Percentiles rank a stretch among this genome's conserved stretches.
Conservation (phyloP, 2,113 vertebrate species). For the Stigmatopora argus region DNA sequence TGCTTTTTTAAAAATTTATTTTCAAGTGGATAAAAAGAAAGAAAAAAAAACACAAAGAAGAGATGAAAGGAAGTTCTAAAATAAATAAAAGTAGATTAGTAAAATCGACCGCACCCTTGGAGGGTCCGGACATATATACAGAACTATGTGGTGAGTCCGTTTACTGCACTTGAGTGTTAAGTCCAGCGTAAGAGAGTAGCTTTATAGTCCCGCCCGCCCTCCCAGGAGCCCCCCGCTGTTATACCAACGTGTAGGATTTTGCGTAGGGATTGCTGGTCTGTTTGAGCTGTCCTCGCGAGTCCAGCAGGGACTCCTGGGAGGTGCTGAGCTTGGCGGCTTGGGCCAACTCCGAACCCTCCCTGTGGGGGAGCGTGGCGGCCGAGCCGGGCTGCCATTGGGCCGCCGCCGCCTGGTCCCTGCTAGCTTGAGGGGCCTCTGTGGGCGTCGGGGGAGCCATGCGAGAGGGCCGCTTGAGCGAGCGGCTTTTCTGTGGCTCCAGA, state of each 20-base stretch:
- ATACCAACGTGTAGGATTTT: constrained; percentile 99
- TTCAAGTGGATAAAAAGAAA: constrained; percentile 50
- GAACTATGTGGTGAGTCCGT: constrained; percentile 69
- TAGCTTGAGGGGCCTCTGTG: constrained; percentile 70
- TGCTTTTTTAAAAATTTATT: constrained; percentile 1
- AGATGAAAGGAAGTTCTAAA: constrained; percentile 61
- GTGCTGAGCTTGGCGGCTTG: constrained; percentile 98
- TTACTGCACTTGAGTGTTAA: constrained; percentile 72
- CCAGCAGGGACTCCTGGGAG: constrained; percentile 97
- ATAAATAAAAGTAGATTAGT: constrained; percentile 71
- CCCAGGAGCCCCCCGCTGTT: constrained; percentile 79
- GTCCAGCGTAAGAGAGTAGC: constrained; percentile 61
- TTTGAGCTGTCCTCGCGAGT: constrained; percentile 97
- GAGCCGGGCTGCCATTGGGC: constrained; percentile 92
- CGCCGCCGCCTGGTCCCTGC: constrained; percentile 77
- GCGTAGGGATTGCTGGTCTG: constrained; percentile 95
- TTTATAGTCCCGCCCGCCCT: constrained; percentile 31
- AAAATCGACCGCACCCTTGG: constrained; percentile 59
- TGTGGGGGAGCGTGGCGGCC: constrained; percentile 91
- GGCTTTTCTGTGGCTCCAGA: constrained; percentile 97
- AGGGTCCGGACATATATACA: constrained; percentile 68
- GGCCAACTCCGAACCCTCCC: constrained; percentile 91
- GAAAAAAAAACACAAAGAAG: constrained; percentile 52
- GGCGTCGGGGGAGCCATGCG: constrained; percentile 72
- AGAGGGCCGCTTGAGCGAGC: constrained; percentile 89